Base-by-base conservation (phyloP, 2,797 vertebrate species). In the Sebastes taczanowskii region DNA sequence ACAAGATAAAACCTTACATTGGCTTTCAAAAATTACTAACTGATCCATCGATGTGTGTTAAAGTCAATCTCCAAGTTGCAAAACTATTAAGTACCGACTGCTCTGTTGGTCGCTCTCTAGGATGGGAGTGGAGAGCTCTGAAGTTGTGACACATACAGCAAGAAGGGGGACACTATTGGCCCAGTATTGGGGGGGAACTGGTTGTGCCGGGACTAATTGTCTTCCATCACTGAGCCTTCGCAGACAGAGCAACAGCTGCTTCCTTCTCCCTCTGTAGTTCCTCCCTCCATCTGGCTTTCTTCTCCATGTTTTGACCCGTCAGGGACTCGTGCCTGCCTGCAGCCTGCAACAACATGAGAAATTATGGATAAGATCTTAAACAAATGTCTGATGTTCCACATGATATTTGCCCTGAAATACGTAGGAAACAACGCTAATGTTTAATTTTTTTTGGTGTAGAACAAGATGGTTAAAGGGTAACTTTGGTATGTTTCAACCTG, bases 271-370 rank as follows among this genome's bases (percentile, higher is more conserved):
- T 94, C 71, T 88, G 14, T 0, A 80, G 7, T 77, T 97, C 97
- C 4, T 95, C 94, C 90, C 75, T 96, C 96, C 91, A 95, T 6
- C 62, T 95, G 46, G 97, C 97, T 90, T 97, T 98, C 93, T 92
- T 98, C 91, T 97, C 96, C 88, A 99, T 66, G 92, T 98, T 99
- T 0, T 91, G 23, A 32, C 7, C 59, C 0, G 91, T 89, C 83
- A 99, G 94, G 29, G 95, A 92, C 81, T 97, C 96, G 0, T 98
- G 73, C 71, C 96, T 95, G 61, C 86, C 66, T 0, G 34, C 72
- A 66, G 96, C 97, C 98, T 99, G 88, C 38, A n/a, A 75, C 2
- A 85, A 55, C 34, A 59, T 14, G 69, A 68, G 5, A 52, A 69
- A 56, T 61, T 3, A 61, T 13, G 13, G 35, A 5, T 59, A 2